Evolutionary conservation across 2,797 vertebrate species (phyloP).

Genomic region (Craterocephalus amniculus): DNA sequence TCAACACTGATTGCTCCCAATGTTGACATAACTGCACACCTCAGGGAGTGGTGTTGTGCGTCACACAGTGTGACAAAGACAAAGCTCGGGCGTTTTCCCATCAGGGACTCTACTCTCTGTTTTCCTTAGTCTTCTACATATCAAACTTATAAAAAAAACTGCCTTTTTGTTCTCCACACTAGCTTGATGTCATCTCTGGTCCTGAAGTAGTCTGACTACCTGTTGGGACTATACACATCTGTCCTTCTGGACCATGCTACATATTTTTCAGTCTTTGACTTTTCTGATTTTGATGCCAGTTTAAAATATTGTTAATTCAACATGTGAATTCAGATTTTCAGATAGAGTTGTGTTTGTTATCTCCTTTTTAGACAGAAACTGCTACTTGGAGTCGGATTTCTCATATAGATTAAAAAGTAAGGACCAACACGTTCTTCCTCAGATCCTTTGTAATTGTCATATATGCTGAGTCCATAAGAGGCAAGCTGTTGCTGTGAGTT

Average conservation of each 20-base stretch:
- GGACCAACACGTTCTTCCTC: neutral
- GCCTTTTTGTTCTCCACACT: conserved; percentile 51
- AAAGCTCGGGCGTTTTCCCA: conserved; percentile 73
- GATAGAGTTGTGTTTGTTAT: neutral
- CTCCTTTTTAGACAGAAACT: neutral
- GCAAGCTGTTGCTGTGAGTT: neutral
- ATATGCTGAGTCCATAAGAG: neutral
- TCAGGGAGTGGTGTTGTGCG: conserved; percentile 65
- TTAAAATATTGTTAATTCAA: conserved; percentile 20
- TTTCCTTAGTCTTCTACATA: conserved; percentile 67
- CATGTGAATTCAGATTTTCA: conserved; percentile 2
- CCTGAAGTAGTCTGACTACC: conserved; percentile 65
- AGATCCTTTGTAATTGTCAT: neutral
- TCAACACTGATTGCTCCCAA: conserved; percentile 24
- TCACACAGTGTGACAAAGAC: conserved; percentile 77
- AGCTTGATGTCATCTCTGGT: conserved; percentile 63
- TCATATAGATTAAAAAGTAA: neutral
- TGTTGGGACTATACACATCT: conserved; percentile 48
- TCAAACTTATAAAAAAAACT: conserved; percentile 70
- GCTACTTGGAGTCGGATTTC: neutral
- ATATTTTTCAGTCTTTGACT: conserved; percentile 29
- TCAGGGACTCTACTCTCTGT: conserved; percentile 69
- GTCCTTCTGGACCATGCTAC: conserved; percentile 35
- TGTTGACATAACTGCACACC: conserved; percentile 50
- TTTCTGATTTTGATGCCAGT: conserved; percentile 15